Evolutionary conservation across 2,888 invertebrate genomes (phyloP), one percentile per base, ranked within the genome.

Genomic region (Amphipoea oculea): DNA sequence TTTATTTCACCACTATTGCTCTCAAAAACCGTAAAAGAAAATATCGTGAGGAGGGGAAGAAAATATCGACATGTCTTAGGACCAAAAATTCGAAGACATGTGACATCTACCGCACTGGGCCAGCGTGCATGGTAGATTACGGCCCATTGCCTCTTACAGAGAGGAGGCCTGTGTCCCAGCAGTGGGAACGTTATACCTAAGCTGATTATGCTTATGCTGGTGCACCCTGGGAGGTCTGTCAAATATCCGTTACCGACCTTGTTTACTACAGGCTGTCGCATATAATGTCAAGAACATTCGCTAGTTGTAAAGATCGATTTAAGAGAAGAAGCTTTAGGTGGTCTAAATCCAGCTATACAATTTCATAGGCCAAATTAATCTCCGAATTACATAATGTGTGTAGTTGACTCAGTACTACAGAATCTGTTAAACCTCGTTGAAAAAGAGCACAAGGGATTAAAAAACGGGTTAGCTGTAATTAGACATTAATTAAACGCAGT

Each of bases 401-500:
- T 36, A 40, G 40, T 20, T 68, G 29, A 40, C 36, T 72, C 7
- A 36, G 29, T 57, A 12, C 14, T 9, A 48, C n/a, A 69, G 62
- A 73, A 73, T 69, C 67, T 85, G 17, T n/a, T 51, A 20, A 74
- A 73, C 57, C 66, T 45, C 36, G 29, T 70, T 73, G 60, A 51
- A 17, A 68, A 40, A 45, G 23, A 68, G 29, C 57, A 57, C 66
- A 68, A 23, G 4, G 65, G 20, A 65, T 36, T 69, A 45, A 65
- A 73, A 20, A 71, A 74, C 66, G 6, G 54, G 62, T 73, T 65
- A 62, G n/a, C 42, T 12, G 69, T 73, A 66, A 83, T 85, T 57
- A 76, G 45, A 42, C 54, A 57, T 42, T 76, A 82, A 86, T 85
- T 85, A 62, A 69, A 69, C 12, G 11, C 69, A 73, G 54, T 82